These are phyloP conservation scores for Atractosteus spatula DNA, from an alignment of 2,113 vertebrate genomes.

Conservation along the genomic window DNA sequence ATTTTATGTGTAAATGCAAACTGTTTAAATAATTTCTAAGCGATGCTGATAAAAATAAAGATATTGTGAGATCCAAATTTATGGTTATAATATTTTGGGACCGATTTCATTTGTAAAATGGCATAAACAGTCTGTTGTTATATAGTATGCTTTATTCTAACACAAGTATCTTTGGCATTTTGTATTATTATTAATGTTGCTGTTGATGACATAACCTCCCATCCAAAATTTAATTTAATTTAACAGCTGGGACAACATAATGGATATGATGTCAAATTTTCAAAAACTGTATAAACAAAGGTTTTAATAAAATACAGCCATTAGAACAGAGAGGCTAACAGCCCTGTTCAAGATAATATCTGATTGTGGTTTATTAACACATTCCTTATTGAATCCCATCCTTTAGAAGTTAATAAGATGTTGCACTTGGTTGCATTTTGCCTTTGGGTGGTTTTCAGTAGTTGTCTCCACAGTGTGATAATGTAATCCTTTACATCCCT, in stretches of 20 bases:
- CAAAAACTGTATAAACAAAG: neutral
- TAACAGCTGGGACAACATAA: neutral
- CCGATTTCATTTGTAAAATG: too few relatives aligned
- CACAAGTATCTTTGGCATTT: too few relatives aligned
- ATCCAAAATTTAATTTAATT: neutral
- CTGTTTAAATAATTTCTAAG: too few relatives aligned
- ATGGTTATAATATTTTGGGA: too few relatives aligned
- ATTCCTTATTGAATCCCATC: neutral
- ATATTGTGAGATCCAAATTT: too few relatives aligned
- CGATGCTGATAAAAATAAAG: too few relatives aligned
- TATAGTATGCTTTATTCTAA: too few relatives aligned
- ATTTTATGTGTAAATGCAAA: too few relatives aligned
- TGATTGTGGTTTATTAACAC: neutral
- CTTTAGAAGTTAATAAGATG: neutral
- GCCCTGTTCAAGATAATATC: neutral
- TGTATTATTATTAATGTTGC: neutral
- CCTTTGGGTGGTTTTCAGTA: too few relatives aligned
- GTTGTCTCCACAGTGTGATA: too few relatives aligned
- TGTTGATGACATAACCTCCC: neutral
- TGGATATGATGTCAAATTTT: neutral
- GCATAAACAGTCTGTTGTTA: too few relatives aligned
- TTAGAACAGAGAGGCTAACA: neutral
- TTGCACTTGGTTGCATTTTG: neutral
- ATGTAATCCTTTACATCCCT: too few relatives aligned
- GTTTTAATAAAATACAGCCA: neutral